A percentile compares a stretch with the other conserved stretches of the same genome.
These are phyloP conservation scores for Nycticryphes semicollaris DNA, from an alignment of 2,113 vertebrate genomes.

Conservation along the genomic window DNA sequence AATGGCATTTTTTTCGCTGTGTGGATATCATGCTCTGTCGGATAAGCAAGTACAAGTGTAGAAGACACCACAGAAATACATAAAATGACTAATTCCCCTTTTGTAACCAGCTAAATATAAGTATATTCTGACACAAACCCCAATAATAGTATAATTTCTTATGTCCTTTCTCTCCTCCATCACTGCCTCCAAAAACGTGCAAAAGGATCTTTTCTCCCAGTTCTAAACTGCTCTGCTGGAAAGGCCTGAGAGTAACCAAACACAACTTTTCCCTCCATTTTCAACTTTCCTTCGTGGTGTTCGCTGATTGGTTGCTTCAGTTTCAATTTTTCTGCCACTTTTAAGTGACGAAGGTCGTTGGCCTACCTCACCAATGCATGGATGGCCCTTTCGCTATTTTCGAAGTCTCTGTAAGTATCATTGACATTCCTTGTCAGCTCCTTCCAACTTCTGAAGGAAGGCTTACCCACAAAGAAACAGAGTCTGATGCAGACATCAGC, in stretches of 20 bases:
- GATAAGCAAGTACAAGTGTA: neutral
- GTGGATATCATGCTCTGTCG: neutral
- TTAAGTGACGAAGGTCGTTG: neutral
- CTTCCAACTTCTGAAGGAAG: neutral
- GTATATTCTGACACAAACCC: neutral
- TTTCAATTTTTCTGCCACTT: neutral
- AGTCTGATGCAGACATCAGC: neutral
- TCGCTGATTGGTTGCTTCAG: neutral
- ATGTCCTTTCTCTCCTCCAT: neutral
- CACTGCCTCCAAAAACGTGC: neutral
- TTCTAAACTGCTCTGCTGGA: neutral
- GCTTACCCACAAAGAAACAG: neutral
- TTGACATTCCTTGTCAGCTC: neutral
- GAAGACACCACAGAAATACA: neutral
- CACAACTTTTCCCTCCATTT: neutral
- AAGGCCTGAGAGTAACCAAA: neutral
- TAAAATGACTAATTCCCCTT: neutral
- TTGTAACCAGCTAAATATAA: neutral
- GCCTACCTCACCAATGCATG: neutral
- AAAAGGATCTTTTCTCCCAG: neutral
- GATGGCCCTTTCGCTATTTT: fast-evolving
- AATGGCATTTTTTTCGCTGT: neutral
- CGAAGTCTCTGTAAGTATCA: neutral
- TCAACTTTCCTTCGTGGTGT: fast-evolving
- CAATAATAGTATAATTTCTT: neutral